Evolutionary conservation across 2,797 vertebrate genomes (phyloP).

Genomic region (Rhinella marina): DNA sequence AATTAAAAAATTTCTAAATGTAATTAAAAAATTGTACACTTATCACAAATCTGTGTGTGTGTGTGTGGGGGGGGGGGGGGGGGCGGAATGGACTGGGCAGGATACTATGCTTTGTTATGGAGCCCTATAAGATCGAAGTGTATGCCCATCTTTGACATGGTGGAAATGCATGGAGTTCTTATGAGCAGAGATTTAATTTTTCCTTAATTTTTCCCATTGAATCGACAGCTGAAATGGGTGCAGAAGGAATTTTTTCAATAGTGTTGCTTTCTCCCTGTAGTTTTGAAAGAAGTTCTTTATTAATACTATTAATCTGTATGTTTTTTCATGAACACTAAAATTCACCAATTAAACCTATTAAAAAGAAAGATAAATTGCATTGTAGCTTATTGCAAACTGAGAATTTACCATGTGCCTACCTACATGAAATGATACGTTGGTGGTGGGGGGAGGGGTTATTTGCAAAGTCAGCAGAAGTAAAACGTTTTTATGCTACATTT

Average conservation of each 20-base stretch:
- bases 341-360: constrained; percentile 58
- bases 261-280: constrained; percentile 30
- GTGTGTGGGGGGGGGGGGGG: too few relatives aligned
- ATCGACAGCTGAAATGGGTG: not conserved
- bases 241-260: constrained; percentile 5
- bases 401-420: constrained; percentile 32
- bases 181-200: not conserved
- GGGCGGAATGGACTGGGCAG: too few relatives aligned
- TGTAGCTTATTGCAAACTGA: constrained; percentile 58
- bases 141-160: too few relatives aligned
- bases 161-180: too few relatives aligned
- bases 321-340: constrained; percentile 59
- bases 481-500: constrained; percentile 14
- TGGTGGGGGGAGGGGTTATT: not conserved
- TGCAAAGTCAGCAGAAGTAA: constrained; percentile 33
- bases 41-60: too few relatives aligned
- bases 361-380: constrained; percentile 53
- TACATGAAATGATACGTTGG: constrained; percentile 36
- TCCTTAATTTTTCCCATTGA: constrained; percentile 21
- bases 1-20: too few relatives aligned
- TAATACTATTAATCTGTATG: constrained; percentile 59
- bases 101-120: too few relatives aligned
- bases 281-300: constrained; percentile 52
- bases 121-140: too few relatives aligned
- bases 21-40: too few relatives aligned